Conservation (phyloP, 2,888 invertebrate genomes). For the Tholera decimalis region DNA sequence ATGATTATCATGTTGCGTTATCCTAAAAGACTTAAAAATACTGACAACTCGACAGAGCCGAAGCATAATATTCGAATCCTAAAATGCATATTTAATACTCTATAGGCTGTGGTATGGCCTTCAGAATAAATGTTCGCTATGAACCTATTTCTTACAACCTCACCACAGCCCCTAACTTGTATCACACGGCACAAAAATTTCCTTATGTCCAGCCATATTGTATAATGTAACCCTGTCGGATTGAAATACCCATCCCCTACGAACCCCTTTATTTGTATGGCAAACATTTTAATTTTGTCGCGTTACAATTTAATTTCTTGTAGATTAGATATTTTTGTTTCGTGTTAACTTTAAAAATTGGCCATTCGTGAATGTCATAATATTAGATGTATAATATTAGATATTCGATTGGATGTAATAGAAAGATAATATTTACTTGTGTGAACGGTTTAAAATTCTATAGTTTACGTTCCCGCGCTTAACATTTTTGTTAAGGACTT, state of each 20-base stretch:
- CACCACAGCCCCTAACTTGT: slow-evolving; percentile 54
- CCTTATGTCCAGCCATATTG: slow-evolving; percentile 45
- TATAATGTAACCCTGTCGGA: slow-evolving; percentile 55
- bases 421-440: slow-evolving; percentile 75
- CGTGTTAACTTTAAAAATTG: slow-evolving; percentile 83
- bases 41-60: slow-evolving; percentile 68
- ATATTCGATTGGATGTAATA: slow-evolving; percentile 80
- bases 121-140: slow-evolving; percentile 44
- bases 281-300: slow-evolving; percentile 76
- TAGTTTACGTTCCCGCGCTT: slow-evolving; percentile 64
- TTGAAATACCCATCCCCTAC: slow-evolving; percentile 56
- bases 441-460: slow-evolving; percentile 71
- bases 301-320: slow-evolving; percentile 74
- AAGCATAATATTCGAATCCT: slow-evolving; percentile 49
- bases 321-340: slow-evolving; percentile 80
- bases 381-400: slow-evolving; percentile 88
- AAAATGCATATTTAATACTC: slow-evolving; percentile 59
- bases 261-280: slow-evolving; percentile 73
- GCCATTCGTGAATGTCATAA: slow-evolving; percentile 87
- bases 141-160: slow-evolving; percentile 41
- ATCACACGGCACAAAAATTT: slow-evolving; percentile 62
- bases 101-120: slow-evolving; percentile 62
- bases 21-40: slow-evolving; percentile 27
- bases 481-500: slow-evolving; percentile 55
- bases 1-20: background rate